Evolutionary conservation across 2,113 vertebrate species (phyloP).

Genomic region (Chlamydotis undulata): DNA sequence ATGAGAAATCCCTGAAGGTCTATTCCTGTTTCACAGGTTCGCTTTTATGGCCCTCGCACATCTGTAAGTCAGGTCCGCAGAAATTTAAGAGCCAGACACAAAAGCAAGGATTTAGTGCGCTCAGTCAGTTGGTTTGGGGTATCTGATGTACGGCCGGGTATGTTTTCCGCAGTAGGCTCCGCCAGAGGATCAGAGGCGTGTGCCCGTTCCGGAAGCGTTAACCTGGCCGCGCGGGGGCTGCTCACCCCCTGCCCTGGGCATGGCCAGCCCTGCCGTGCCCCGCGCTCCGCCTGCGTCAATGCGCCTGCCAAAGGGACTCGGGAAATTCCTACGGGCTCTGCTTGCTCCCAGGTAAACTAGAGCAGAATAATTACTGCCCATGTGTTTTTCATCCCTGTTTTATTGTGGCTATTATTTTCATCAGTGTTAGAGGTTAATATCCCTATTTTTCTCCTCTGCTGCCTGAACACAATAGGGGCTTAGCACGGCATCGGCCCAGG

Average conservation of each 20-base stretch:
- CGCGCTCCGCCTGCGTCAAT: fast-evolving
- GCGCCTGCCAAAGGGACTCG: not conserved
- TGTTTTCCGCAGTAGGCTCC: conserved; percentile 38
- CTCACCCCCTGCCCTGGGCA: not conserved
- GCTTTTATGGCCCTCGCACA: conserved; percentile 57
- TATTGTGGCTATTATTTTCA: conserved; percentile 81
- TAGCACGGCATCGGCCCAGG: conserved; percentile 33
- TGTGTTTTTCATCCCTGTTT: conserved; percentile 66
- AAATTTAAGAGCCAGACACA: conserved; percentile 61
- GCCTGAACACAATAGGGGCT: conserved; percentile 73
- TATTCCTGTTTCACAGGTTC: conserved; percentile 60
- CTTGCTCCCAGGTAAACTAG: conserved; percentile 49
- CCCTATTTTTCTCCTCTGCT: conserved; percentile 77
- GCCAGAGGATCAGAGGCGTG: conserved; percentile 1
- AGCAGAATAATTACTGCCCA: conserved; percentile 70
- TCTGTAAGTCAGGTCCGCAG: conserved; percentile 62
- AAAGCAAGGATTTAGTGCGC: conserved; percentile 26
- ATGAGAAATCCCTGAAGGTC: conserved; percentile 37
- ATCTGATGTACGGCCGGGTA: conserved; percentile 40
- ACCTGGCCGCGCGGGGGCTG: not conserved
- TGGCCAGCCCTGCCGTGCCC: fast-evolving
- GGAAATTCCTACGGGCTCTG: not conserved
- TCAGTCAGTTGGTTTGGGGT: conserved; percentile 49
- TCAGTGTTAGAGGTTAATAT: conserved; percentile 81
- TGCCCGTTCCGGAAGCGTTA: not conserved